Conservation (phyloP, 2,888 invertebrate genomes). For the Pachymerium ferrugineum region DNA sequence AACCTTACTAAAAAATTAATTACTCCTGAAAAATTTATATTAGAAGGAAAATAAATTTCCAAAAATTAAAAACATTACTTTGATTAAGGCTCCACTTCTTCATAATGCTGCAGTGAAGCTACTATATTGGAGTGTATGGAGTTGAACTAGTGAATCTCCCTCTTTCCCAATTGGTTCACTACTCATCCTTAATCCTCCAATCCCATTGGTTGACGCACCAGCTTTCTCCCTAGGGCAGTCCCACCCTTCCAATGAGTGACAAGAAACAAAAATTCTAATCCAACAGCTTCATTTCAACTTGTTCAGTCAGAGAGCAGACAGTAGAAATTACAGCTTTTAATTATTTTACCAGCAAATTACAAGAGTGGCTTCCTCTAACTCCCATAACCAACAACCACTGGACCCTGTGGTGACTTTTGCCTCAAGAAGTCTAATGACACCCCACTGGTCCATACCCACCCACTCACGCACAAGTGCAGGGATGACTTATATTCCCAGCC, state of each 20-base stretch:
- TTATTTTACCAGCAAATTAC: not conserved
- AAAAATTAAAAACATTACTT: too few species aligned
- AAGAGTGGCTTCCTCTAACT: not conserved
- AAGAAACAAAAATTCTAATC: not conserved
- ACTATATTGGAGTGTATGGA: too few species aligned
- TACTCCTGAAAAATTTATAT: too few species aligned
- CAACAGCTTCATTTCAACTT: conserved; percentile 4
- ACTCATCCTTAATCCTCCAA: not conserved
- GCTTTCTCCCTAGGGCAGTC: not conserved
- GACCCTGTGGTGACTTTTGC: not conserved
- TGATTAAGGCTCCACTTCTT: too few species aligned
- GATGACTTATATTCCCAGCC: conserved; percentile 1
- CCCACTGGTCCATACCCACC: not conserved
- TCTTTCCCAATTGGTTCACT: not conserved
- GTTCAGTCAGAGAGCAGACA: not conserved
- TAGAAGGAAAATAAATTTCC: too few species aligned
- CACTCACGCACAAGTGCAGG: not conserved
- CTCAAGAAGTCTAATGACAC: conserved; percentile 1
- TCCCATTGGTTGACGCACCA: not conserved
- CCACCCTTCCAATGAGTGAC: conserved; percentile 20
- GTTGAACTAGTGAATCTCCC: too few species aligned
- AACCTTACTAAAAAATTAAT: too few species aligned
- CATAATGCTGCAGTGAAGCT: too few species aligned
- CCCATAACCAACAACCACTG: not conserved
- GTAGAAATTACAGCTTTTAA: not conserved